These are phyloP conservation scores for Melipona bicolor DNA, from an alignment of 2,888 invertebrate genomes.

Conservation along the genomic window DNA sequence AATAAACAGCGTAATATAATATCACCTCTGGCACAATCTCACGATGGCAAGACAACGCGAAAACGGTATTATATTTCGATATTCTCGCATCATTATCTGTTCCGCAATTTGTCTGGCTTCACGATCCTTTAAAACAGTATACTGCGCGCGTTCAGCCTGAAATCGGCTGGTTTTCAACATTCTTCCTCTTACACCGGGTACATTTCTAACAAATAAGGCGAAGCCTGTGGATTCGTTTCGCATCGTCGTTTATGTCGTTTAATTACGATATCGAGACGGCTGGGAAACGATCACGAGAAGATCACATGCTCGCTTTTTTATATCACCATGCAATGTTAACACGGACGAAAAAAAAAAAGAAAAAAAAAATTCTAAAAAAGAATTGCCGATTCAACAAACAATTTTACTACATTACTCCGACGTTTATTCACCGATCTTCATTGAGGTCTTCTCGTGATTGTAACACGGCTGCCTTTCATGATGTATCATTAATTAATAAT, in stretches of 20 bases:
- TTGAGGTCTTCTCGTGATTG: slow-evolving; percentile 56
- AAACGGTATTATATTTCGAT: slow-evolving; percentile 64
- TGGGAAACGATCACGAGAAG: slow-evolving; percentile 60
- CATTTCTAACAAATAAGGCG: slow-evolving; percentile 75
- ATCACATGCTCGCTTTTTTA: slow-evolving; percentile 46
- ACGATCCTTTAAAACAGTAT: slow-evolving; percentile 33
- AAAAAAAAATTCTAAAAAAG: not conserved
- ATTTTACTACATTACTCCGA: not conserved
- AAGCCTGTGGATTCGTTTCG: slow-evolving; percentile 67
- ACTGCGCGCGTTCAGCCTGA: slow-evolving; percentile 14
- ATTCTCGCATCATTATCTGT: slow-evolving; percentile 58
- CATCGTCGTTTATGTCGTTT: slow-evolving; percentile 63
- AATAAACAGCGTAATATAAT: slow-evolving; percentile 84
- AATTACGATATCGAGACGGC: slow-evolving; percentile 64
- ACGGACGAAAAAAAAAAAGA: not conserved
- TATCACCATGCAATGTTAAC: not conserved
- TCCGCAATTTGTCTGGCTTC: slow-evolving; percentile 30
- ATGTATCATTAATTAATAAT: slow-evolving; percentile 66
- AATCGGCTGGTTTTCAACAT: slow-evolving; percentile 41
- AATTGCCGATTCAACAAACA: not conserved
- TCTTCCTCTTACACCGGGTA: slow-evolving; percentile 68
- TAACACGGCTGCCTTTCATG: slow-evolving; percentile 55
- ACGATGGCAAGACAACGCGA: slow-evolving; percentile 84
- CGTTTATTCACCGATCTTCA: slow-evolving; percentile 17
- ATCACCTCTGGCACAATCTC: slow-evolving; percentile 85